These are phyloP conservation scores for Arion vulgaris DNA, from an alignment of 1,140 invertebrate species.

Conservation along the genomic window DNA sequence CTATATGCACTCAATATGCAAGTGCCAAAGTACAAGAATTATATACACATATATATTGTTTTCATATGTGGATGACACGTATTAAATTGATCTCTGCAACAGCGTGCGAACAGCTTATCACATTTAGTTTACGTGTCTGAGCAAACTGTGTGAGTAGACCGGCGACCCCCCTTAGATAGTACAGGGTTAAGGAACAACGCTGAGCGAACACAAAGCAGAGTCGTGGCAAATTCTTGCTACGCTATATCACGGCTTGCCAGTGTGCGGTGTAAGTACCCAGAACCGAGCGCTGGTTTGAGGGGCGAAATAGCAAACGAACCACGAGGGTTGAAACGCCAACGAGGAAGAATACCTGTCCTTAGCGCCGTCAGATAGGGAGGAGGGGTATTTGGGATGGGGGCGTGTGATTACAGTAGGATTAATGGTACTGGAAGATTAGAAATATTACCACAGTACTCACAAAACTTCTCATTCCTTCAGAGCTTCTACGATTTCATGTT, in stretches of 20 bases:
- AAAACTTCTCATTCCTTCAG: not conserved
- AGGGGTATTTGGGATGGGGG: not conserved
- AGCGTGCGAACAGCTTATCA: not conserved
- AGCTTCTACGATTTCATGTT: not conserved
- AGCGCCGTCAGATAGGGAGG: not conserved
- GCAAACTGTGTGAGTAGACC: not conserved
- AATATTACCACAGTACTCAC: not conserved
- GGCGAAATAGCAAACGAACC: not conserved
- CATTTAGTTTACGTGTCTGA: not conserved
- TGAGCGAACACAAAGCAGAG: not conserved
- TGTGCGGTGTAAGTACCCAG: not conserved
- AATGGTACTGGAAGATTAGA: not conserved
- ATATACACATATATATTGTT: not conserved
- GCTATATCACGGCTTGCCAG: not conserved
- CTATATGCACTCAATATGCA: too few species aligned
- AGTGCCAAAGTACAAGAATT: too few species aligned
- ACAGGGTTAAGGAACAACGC: not conserved
- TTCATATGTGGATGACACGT: not conserved
- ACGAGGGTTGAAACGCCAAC: conserved; percentile 1
- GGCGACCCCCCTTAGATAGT: not conserved
- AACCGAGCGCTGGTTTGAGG: not conserved
- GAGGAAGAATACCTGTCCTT: not conserved
- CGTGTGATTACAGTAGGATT: conserved; percentile 5
- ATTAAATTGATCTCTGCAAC: not conserved
- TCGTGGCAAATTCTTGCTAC: not conserved